These are phyloP conservation scores for Drosophila busckii DNA, from an alignment of 1,140 invertebrate genomes.

Conservation along the genomic window DNA sequence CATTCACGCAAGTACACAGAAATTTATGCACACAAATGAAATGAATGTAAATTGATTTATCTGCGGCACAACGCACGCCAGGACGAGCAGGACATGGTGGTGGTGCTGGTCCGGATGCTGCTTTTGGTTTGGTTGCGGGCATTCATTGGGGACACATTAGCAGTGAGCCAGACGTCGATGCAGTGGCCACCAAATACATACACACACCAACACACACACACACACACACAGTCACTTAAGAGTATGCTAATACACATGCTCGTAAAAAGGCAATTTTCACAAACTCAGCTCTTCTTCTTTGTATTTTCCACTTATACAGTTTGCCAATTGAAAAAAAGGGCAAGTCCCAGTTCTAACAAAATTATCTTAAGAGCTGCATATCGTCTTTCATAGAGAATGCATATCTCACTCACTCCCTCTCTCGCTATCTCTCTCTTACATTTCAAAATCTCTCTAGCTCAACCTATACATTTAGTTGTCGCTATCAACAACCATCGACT, in stretches of 20 bases:
- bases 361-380: no score
- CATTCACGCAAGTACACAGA: constrained; percentile 15
- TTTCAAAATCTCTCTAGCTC: no score
- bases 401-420: no score
- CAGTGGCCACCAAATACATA: constrained; percentile 19
- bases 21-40: constrained; percentile 75
- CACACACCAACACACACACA: constrained; percentile 13
- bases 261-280: constrained; percentile 77
- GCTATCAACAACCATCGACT: no score
- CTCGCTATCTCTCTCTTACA: no score
- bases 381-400: no score
- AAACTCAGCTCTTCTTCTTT: constrained; percentile 54
- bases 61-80: constrained; percentile 34
- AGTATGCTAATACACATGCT: constrained; percentile 68
- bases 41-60: constrained; percentile 75
- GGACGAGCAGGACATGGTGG: neutral
- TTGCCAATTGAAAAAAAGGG: no score
- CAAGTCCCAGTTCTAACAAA: no score
- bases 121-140: constrained; percentile 28
- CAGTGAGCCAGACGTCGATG: constrained; percentile 37
- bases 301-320: no score
- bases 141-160: constrained; percentile 73
- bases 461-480: no score
- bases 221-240: constrained; percentile 16
- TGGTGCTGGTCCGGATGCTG: constrained; percentile 35